Evolutionary conservation across 2,113 vertebrate genomes (phyloP).

Genomic region (Athene noctua): DNA sequence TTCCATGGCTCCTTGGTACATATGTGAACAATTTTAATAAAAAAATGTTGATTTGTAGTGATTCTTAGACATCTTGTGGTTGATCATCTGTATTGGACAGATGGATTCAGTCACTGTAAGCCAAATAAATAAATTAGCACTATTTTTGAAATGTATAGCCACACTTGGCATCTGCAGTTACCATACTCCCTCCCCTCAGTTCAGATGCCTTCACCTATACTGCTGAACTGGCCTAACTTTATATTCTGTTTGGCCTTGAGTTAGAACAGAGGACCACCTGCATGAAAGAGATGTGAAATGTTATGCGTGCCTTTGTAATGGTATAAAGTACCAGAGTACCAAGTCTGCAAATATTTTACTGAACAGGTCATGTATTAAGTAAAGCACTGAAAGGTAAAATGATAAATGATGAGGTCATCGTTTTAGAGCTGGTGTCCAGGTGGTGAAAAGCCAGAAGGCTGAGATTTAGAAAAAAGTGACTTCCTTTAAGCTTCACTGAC

Average conservation of each 20-base stretch:
- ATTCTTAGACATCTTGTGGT: constrained; percentile 38
- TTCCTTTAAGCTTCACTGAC: constrained; percentile 8
- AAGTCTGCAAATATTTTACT: constrained; percentile 71
- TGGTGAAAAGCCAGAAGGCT: constrained; percentile 59
- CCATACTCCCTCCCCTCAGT: constrained; percentile 9
- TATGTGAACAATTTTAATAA: constrained; percentile 70
- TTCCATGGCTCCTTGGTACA: constrained; percentile 49
- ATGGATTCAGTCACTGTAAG: constrained; percentile 66
- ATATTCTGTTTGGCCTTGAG: constrained; percentile 55
- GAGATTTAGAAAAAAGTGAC: constrained; percentile 18
- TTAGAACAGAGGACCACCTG: constrained; percentile 68
- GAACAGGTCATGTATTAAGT: constrained; percentile 72
- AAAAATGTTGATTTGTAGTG: neutral
- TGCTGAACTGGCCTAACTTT: constrained; percentile 57
- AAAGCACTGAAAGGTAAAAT: constrained; percentile 71
- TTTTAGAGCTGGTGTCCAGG: constrained; percentile 56
- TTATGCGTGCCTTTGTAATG: constrained; percentile 69
- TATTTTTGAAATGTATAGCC: constrained; percentile 73
- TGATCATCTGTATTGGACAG: constrained; percentile 58
- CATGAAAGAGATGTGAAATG: constrained; percentile 65
- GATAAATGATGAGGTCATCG: constrained; percentile 72
- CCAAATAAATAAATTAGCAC: constrained; percentile 72
- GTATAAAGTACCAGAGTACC: constrained; percentile 67
- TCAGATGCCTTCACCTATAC: constrained; percentile 51
- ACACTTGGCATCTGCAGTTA: constrained; percentile 60